Evolutionary conservation across 2,888 invertebrate genomes (phyloP).

Genomic region (Euproctis similis): DNA sequence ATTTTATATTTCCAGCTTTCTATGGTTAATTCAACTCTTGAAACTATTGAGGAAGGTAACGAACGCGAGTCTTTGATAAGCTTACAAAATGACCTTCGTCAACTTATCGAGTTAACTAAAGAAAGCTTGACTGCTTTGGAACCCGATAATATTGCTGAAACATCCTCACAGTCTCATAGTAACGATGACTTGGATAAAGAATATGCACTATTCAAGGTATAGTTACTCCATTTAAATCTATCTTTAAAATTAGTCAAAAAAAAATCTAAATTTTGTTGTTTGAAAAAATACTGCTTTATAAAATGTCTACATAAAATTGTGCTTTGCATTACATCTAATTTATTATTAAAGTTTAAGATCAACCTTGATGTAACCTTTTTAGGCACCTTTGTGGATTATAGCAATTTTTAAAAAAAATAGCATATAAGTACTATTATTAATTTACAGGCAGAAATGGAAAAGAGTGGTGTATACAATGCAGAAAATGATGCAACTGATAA

Average conservation of each 20-base stretch:
- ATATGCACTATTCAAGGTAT: conserved; percentile 82
- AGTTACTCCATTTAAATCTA: too few species aligned
- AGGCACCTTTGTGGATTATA: too few species aligned
- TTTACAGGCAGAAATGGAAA: conserved; percentile 72
- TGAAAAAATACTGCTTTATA: too few species aligned
- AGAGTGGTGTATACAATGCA: conserved; percentile 57
- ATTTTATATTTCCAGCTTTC: conserved; percentile 61
- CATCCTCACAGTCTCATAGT: conserved; percentile 17
- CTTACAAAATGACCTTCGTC: conserved; percentile 78
- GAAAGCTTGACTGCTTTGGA: conserved; percentile 68
- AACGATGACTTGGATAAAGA: conserved; percentile 64
- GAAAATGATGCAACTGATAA: conserved; percentile 27
- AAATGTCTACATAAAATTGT: too few species aligned
- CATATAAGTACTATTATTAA: background rate
- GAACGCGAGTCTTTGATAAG: conserved; percentile 76
- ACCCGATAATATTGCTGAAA: conserved; percentile 4
- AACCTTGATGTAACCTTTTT: too few species aligned
- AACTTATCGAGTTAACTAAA: conserved; percentile 81
- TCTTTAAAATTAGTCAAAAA: too few species aligned
- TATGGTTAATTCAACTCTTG: conserved; percentile 78
- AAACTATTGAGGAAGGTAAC: conserved; percentile 51
- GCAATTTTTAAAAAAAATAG: too few species aligned
- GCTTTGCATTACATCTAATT: too few species aligned
- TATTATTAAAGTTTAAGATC: too few species aligned
- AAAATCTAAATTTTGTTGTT: too few species aligned